Base-by-base conservation (phyloP, 2,113 vertebrate species). In the Myotis davidii region DNA sequence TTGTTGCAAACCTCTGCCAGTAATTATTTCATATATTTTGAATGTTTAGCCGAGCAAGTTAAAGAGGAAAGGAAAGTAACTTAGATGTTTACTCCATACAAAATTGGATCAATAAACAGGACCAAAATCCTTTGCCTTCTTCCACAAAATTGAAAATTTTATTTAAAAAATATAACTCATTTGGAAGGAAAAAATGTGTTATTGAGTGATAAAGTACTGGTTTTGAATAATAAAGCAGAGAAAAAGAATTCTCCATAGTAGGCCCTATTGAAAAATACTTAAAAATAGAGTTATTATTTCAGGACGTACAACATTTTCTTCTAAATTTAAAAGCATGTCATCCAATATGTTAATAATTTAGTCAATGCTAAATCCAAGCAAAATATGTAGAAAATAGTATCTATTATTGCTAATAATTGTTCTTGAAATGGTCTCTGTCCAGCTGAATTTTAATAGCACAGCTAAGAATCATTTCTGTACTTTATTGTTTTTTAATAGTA, bases 261-360 rank as follows among this genome's bases (percentile, higher is more conserved):
- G 16, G 0, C 8, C 21, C 0, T 21, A 73, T 16, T 69, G 39
- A 34, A 72, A 93, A 17, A 73, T 25, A 72, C 1, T 23, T 85
- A 50, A 48, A 70, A 84, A 59, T 54, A 37, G 4, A 39, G 11
- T 21, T 73, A 73, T 77, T 85, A 85, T 52, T 45, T 83, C 10
- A 59, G 20, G 3, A 72, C 87, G 6, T 78, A 7, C 11, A 86
- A 18, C 2, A 70, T 82, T 92, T 79, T 56, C 21, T 65, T 70
- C 37, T 65, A 74, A 77, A 25, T 86, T 73, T 91, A 32, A 93
- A 96, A 93, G 72, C 9, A 17, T 72, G 1, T 85, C 11, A 91
- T 12, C 4, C 1, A 83, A 29, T 4, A 52, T 90, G 85, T 61
- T 3, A 21, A 32, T 85, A 86, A 74, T 54, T 16, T 85, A 83